Base-by-base conservation (phyloP, 2,797 vertebrate genomes). In the Erethizon dorsatum region DNA sequence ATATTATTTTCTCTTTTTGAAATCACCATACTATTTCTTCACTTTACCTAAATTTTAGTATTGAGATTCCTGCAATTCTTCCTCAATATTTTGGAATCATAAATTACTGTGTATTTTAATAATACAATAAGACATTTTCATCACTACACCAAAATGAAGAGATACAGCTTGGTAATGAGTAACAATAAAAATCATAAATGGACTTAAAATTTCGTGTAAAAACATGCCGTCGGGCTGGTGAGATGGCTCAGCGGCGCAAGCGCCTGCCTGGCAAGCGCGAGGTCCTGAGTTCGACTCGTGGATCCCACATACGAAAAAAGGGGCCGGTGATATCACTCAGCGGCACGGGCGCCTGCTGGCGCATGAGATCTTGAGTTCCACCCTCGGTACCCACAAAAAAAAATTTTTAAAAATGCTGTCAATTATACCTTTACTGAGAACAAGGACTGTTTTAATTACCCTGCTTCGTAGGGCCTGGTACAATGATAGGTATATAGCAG, bases 31-130 rank as follows among this genome's bases (percentile, higher is more conserved):
- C 77, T 82, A 79, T 37, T 57, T 71, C 3, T 61, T 83, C 26
- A 63, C n/a, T 59, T 91, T 47, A 61, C 4, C 28, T 89, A 88
- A 31, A 20, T 84, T 93, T 95, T 89, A 89, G 86, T 82, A 71
- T 75, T 87, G 47, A 79, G 24, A 86, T 91, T 88, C 63, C 57
- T 83, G 10, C 5, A n/a, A 59, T 33, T 73, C 33, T 84, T 12
- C 67, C 31, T 80, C 33, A 52, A 1, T 63, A 63, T 91, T 26
- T 91, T 20, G 86, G 85, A 4, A 75, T 56, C 22, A 84, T 37
- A 93, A 89, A 45, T 73, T 15, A 31, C 8, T 79, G 6, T 82
- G 79, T 18, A 89, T 92, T 50, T 82, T 82, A 88, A 71, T 63
- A 47, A 69, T 73, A 15, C 24, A 47, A 11, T 83, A 41, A 71